Percentiles rank a stretch among this genome's conserved stretches.
Evolutionary conservation across 1,140 invertebrate genomes (phyloP).

Genomic region (Chionoecetes opilio): DNA sequence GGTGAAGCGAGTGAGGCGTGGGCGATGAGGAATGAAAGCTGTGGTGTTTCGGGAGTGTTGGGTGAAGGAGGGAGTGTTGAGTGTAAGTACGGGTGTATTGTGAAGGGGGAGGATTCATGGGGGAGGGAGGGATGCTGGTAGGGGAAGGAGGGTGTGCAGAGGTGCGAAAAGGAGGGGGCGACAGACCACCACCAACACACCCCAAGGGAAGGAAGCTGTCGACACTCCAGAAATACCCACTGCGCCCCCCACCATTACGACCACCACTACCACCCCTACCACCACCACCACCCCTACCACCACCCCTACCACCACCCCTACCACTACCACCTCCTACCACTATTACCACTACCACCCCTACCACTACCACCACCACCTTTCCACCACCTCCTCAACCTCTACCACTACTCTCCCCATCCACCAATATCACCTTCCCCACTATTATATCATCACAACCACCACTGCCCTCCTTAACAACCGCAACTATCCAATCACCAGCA

Average conservation of each 20-base stretch:
- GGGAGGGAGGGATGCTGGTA: neutral
- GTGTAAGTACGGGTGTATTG: neutral
- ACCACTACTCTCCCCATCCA: neutral
- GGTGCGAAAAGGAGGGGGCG: neutral
- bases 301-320: neutral
- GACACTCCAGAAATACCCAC: constrained; percentile 17
- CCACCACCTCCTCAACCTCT: neutral
- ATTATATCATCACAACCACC: too few relatives aligned
- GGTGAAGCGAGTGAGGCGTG: neutral
- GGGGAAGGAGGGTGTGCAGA: neutral
- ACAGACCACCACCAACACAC: constrained; percentile 6
- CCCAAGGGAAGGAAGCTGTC: constrained; percentile 7
- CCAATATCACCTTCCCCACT: too few relatives aligned
- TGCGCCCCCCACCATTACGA: neutral
- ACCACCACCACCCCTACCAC: neutral
- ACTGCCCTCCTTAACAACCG: too few relatives aligned
- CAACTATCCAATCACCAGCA: too few relatives aligned
- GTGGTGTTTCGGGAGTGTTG: neutral
- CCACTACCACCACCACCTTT: neutral
- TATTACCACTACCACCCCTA: neutral
- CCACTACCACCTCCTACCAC: neutral
- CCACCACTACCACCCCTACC: neutral
- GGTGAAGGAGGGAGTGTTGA: neutral
- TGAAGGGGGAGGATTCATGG: neutral
- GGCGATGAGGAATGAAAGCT: neutral